These are phyloP conservation scores for Colostygia pectinataria DNA, from an alignment of 2,888 invertebrate species.

Conservation along the genomic window DNA sequence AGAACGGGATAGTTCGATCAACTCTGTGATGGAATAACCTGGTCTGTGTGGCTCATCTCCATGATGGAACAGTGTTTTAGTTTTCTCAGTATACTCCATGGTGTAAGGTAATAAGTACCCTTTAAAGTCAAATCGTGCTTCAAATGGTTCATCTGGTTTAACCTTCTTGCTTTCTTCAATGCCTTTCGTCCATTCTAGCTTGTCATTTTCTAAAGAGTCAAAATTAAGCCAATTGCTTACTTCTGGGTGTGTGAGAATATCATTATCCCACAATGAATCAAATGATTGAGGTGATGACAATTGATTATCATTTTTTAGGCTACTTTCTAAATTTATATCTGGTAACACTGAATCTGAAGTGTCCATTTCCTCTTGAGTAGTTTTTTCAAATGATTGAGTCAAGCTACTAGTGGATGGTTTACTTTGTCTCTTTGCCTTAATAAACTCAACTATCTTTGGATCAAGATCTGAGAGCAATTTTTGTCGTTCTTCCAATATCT, in stretches of 20 bases:
- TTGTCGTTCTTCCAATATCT: conserved; percentile 89
- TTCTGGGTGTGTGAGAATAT: conserved; percentile 83
- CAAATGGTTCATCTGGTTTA: conserved; percentile 85
- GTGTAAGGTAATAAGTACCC: conserved; percentile 89
- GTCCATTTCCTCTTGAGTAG: conserved; percentile 49
- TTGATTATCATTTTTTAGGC: not conserved
- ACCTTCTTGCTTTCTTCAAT: conserved; percentile 81
- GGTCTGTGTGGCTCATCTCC: conserved; percentile 95
- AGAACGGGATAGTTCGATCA: conserved; percentile 90
- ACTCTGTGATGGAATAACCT: conserved; percentile 94
- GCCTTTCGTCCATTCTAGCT: conserved; percentile 93
- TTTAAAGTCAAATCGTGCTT: conserved; percentile 92
- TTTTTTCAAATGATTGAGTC: not conserved
- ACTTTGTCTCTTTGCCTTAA: conserved; percentile 70
- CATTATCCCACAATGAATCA: conserved; percentile 76
- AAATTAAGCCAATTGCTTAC: conserved; percentile 92
- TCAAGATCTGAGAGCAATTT: conserved; percentile 85
- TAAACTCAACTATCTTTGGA: conserved; percentile 86
- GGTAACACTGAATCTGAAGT: conserved; percentile 43
- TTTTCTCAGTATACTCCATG: conserved; percentile 80
- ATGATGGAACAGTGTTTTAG: conserved; percentile 92
- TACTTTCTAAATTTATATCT: conserved; percentile 1
- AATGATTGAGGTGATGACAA: conserved; percentile 29
- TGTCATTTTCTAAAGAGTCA: conserved; percentile 92
- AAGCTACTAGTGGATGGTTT: not conserved